A percentile compares a stretch with the other conserved stretches of the same genome.
phyloP scores from a whole-genome alignment of 2,888 invertebrate genomes.

The Eupsilia transversa region DNA sequence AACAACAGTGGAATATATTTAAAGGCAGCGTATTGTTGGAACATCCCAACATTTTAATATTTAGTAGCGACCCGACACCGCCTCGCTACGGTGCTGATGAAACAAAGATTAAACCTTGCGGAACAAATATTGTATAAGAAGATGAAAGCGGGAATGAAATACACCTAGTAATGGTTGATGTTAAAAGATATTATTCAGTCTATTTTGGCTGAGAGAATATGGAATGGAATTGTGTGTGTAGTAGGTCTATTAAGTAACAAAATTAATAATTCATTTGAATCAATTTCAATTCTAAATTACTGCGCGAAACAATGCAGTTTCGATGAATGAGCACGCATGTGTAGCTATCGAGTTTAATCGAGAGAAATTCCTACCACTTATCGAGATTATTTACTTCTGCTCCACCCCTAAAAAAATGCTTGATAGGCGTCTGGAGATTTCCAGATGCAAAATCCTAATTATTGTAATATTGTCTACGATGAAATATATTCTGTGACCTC shows the following conservation, averaged over 20 bases:
- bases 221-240: too few species aligned
- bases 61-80: conserved; percentile 32
- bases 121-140: conserved; percentile 39
- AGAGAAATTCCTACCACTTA: too few species aligned
- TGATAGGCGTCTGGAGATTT: too few species aligned
- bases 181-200: neutral
- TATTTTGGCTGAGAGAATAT: neutral
- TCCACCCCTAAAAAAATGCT: too few species aligned
- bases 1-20: conserved; percentile 26
- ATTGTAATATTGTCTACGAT: neutral
- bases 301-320: too few species aligned
- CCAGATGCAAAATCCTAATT: neutral
- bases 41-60: conserved; percentile 50
- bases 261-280: too few species aligned
- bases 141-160: conserved; percentile 29
- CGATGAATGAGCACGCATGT: too few species aligned
- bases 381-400: too few species aligned
- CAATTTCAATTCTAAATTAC: too few species aligned
- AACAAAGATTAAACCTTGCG: conserved; percentile 54
- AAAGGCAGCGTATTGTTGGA: conserved; percentile 32
- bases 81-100: conserved; percentile 36
- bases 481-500: neutral
- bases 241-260: too few species aligned
- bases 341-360: too few species aligned
- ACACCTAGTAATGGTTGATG: neutral